A percentile compares a stretch with the other conserved stretches of the same genome.
Conservation (phyloP, 2,113 vertebrate species). For the Zosterops lateralis region DNA sequence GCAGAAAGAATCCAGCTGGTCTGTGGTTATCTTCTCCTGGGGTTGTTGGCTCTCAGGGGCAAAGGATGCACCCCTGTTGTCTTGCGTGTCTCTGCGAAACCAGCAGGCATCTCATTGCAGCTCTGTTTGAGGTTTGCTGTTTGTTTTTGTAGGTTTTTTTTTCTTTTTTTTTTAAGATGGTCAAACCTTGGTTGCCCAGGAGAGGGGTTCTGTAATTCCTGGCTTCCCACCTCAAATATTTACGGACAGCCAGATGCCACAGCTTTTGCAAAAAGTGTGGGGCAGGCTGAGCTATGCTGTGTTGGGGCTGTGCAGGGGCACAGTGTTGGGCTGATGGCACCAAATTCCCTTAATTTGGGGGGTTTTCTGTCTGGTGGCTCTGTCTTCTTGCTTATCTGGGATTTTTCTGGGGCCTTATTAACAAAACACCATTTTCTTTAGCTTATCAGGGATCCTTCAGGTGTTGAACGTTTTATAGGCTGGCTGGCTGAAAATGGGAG, state of each 20-base stretch:
- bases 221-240: slow-evolving; percentile 34
- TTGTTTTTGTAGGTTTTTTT: background rate
- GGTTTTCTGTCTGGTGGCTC: background rate
- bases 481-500: background rate
- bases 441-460: background rate
- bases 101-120: background rate
- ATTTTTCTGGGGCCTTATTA: background rate
- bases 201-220: slow-evolving; percentile 17
- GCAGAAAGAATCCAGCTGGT: background rate
- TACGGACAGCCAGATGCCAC: background rate
- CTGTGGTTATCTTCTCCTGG: background rate
- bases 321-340: background rate
- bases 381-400: background rate
- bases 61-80: background rate
- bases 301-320: background rate
- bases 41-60: background rate
- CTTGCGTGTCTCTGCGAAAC: background rate
- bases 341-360: background rate
- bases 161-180: background rate
- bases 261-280: background rate
- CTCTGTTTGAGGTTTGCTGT: slow-evolving; percentile 1
- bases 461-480: background rate
- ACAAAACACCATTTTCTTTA: background rate
- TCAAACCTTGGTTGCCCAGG: slow-evolving; percentile 33
- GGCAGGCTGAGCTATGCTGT: background rate